These are phyloP conservation scores for Chionoecetes opilio DNA, from an alignment of 1,140 invertebrate genomes.

Conservation along the genomic window DNA sequence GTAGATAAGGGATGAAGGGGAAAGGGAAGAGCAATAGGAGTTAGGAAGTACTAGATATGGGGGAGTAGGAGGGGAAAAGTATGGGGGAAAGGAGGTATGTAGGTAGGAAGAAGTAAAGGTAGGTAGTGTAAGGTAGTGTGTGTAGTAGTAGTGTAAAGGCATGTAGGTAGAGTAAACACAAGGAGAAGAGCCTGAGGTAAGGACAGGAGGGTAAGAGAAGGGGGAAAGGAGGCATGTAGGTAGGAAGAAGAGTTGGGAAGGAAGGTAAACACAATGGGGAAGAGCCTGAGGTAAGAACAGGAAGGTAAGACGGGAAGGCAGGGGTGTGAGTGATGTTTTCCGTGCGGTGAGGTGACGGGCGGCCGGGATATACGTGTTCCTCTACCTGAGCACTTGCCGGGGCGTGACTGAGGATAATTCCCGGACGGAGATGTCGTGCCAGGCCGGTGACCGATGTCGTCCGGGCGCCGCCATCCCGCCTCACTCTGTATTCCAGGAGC, in stretches of 20 bases:
- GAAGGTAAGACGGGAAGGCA: neutral
- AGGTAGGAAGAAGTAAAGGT: too few species aligned
- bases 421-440: neutral
- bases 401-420: constrained; percentile 6
- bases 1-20: too few species aligned
- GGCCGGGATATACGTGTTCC: neutral
- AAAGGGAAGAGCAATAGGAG: too few species aligned
- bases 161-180: too few species aligned
- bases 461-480: neutral
- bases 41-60: too few species aligned
- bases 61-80: too few species aligned
- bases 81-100: too few species aligned
- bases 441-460: neutral
- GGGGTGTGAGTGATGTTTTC: constrained; percentile 7
- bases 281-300: neutral
- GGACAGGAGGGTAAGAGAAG: neutral
- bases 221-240: neutral
- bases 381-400: neutral
- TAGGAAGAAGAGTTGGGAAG: neutral
- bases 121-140: too few species aligned
- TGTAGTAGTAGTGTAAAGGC: too few species aligned
- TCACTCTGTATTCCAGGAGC: neutral
- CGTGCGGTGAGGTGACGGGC: neutral
- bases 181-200: too few species aligned
- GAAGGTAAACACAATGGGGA: neutral